Conservation (phyloP, 2,113 vertebrate species). For the Callithrix jacchus region DNA sequence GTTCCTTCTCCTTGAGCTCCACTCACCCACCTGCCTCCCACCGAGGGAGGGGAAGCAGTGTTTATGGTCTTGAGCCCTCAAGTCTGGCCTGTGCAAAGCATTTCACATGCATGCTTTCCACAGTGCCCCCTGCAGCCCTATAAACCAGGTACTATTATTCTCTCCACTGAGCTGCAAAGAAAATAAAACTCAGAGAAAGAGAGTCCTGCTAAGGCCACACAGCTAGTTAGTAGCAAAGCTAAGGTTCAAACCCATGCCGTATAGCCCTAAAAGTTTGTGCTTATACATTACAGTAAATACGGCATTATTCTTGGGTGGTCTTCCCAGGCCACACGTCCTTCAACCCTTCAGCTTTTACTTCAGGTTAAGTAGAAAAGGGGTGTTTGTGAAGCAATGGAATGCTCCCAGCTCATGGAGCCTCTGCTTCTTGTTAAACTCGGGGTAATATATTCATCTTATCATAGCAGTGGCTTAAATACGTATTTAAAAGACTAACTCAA, state of each 20-base stretch:
- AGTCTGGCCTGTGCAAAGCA: not conserved
- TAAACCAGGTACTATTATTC: not conserved
- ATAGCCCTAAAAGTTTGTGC: not conserved
- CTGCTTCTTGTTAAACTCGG: not conserved
- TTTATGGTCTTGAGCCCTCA: not conserved
- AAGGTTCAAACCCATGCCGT: not conserved
- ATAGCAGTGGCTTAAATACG: conserved; percentile 30
- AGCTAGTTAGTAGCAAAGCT: not conserved
- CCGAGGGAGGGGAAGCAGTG: not conserved
- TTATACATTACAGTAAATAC: not conserved
- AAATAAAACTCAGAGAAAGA: not conserved
- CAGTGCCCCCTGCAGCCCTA: not conserved
- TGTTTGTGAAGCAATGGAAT: not conserved
- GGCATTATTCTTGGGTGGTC: not conserved
- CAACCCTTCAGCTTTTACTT: conserved; percentile 15
- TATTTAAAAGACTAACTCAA: conserved; percentile 39
- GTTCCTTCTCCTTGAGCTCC: not conserved
- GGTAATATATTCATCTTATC: conserved; percentile 37
- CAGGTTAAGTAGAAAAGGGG: not conserved
- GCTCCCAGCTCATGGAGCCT: not conserved
- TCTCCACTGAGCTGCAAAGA: not conserved
- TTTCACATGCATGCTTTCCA: not conserved
- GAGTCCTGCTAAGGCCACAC: not conserved
- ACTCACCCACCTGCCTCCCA: not conserved
- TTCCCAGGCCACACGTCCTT: not conserved